Evolutionary conservation across 2,797 vertebrate genomes (phyloP), one percentile per base, ranked within the genome.

Genomic region (Danio kyathit): DNA sequence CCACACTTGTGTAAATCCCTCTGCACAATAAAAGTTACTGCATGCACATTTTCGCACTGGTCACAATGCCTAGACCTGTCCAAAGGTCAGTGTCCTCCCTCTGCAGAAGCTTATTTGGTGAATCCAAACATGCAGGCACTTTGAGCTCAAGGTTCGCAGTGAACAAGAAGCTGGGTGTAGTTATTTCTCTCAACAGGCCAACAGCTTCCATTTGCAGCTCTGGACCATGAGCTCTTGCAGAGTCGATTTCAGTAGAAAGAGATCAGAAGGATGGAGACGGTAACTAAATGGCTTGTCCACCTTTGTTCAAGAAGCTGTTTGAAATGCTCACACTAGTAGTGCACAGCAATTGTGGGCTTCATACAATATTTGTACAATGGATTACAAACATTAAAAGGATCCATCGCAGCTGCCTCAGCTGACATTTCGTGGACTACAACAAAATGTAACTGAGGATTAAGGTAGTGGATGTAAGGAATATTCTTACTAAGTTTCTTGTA

Each of bases 1-100:
- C 63, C 16, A 44, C 63, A 65, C 63, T 65, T 65, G 44, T 46
- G 63, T 19, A 65, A 65, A 65, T 65, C 40, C 63, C n/a, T 65
- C 41, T 44, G 44, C 63, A 64, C 61, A 43, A 64, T n/a, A 0
- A 5, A 64, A 64, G 40, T 43, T 44, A 43, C 41, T 64, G 9
- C 40, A 44, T 29, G 1, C n/a, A 44, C 41, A 17, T 41, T 65
- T 65, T 17, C 6, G 5, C 10, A 12, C 63, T 65, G 8, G 41
- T n/a, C 63, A 44, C 63, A 19, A 44, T 19, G 10, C 10, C 3
- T 41, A 67, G 38, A 38, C 14, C 21, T n/a, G 19, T 38, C 21
- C 21, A 67, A 67, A 67, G 44, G 19, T 67, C 65, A 67, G 65
- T 49, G 19, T 16, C 19, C 46, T 16, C 44, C 14, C 19, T 67